Evolutionary conservation across 2,113 vertebrate species (phyloP).

Genomic region (Axis porcinus): DNA sequence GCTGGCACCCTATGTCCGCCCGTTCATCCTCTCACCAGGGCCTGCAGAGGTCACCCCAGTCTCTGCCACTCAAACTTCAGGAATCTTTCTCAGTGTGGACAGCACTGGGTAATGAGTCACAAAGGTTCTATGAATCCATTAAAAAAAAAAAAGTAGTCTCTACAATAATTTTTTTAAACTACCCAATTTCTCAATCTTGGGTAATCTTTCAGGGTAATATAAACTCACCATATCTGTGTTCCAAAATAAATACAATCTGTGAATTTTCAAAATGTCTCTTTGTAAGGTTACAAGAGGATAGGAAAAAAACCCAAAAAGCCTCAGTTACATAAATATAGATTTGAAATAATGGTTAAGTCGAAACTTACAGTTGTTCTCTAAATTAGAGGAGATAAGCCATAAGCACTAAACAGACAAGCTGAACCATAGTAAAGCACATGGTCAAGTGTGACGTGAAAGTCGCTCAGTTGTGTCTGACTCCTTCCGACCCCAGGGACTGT

Average conservation of each 20-base stretch:
- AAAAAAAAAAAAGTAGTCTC: background rate
- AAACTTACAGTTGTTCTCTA: background rate
- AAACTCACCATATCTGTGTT: background rate
- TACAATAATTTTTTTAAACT: background rate
- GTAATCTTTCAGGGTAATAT: background rate
- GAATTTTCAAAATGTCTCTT: background rate
- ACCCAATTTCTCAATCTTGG: background rate
- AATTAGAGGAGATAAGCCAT: background rate
- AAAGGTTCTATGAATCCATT: background rate
- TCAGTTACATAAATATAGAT: background rate
- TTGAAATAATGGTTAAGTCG: background rate
- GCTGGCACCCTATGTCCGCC: fast-evolving
- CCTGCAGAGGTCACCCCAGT: fast-evolving
- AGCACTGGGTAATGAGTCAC: background rate
- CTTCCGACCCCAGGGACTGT: background rate
- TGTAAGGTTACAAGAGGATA: background rate
- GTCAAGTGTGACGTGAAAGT: background rate
- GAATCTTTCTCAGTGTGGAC: background rate
- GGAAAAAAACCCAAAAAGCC: fast-evolving
- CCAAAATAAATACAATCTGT: background rate
- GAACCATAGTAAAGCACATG: background rate
- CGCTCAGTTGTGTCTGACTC: background rate
- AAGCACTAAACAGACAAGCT: background rate
- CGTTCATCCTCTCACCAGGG: background rate
- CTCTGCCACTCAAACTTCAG: background rate